phyloP scores from a whole-genome alignment of 1,140 invertebrate genomes.

The Nomia melanderi region DNA sequence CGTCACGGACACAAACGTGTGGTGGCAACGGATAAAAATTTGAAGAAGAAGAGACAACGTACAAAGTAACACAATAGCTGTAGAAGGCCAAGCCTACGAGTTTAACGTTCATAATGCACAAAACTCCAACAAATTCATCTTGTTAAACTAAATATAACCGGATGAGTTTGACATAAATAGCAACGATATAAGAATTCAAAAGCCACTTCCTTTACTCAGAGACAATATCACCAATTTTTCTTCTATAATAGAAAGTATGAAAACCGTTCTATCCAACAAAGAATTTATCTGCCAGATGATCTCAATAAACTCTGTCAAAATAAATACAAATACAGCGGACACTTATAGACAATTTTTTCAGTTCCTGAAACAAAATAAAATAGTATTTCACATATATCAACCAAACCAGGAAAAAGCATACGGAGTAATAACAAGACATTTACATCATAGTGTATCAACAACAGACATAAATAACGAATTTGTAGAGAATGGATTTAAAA shows the following conservation, averaged over 20 bases:
- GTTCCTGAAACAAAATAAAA: conserved; percentile 36
- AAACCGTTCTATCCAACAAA: neutral
- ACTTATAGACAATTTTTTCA: conserved; percentile 40
- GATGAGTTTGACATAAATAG: too few relatives aligned
- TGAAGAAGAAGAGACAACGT: too few relatives aligned
- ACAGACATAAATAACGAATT: conserved; percentile 64
- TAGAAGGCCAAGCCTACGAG: too few relatives aligned
- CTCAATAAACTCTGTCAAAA: conserved; percentile 7
- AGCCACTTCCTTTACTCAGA: neutral
- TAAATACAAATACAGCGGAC: conserved; percentile 20
- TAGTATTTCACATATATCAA: conserved; percentile 70
- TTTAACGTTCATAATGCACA: too few relatives aligned
- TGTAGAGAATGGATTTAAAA: neutral
- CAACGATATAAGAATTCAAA: neutral
- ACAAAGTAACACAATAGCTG: too few relatives aligned
- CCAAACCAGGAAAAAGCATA: conserved; percentile 69
- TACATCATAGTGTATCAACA: conserved; percentile 65
- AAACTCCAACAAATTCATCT: too few relatives aligned
- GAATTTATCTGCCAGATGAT: conserved; percentile 26
- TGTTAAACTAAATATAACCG: too few relatives aligned
- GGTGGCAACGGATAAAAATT: too few relatives aligned
- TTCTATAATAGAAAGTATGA: neutral
- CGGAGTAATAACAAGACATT: conserved; percentile 66
- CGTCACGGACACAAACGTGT: too few relatives aligned
- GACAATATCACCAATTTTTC: neutral